A percentile compares a stretch with the other conserved stretches of the same genome.
Evolutionary conservation across 2,797 vertebrate genomes (phyloP).

Genomic region (Rhabdophis nuchalis): DNA sequence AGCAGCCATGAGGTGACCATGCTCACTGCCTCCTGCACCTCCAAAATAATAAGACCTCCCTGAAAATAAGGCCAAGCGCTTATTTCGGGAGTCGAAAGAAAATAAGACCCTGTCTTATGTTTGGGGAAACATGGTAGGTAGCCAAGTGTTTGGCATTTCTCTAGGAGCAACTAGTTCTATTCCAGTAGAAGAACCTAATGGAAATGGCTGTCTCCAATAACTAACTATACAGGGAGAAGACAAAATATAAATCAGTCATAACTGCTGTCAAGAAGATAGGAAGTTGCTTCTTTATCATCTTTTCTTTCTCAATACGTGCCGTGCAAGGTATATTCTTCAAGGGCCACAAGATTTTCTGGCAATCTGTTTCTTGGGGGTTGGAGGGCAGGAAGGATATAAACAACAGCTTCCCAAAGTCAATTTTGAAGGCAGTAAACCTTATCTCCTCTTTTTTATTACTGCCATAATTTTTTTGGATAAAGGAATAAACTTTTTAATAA

Average conservation of each 20-base stretch:
- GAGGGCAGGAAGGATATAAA: background rate
- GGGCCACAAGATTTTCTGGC: background rate
- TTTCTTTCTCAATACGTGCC: background rate
- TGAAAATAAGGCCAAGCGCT: too few relatives aligned
- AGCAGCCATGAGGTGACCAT: too few relatives aligned
- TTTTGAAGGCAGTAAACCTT: background rate
- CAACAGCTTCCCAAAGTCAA: background rate
- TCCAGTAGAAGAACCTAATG: background rate
- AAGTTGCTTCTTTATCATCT: background rate
- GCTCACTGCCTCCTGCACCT: too few relatives aligned
- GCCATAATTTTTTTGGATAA: background rate
- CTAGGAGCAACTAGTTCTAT: background rate
- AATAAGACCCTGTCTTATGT: too few relatives aligned
- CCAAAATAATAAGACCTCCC: too few relatives aligned
- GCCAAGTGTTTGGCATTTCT: background rate
- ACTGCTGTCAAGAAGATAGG: background rate
- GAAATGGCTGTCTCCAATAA: background rate
- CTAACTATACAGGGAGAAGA: background rate
- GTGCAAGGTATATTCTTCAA: background rate
- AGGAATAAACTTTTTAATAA: background rate
- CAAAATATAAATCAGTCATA: background rate
- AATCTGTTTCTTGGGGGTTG: background rate
- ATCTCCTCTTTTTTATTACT: background rate
- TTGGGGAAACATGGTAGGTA: background rate
- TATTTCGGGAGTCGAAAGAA: too few relatives aligned